Percentiles rank a stretch among this genome's conserved stretches.
phyloP scores from a whole-genome alignment of 2,888 invertebrate genomes.

The Cheilosia urbana region DNA sequence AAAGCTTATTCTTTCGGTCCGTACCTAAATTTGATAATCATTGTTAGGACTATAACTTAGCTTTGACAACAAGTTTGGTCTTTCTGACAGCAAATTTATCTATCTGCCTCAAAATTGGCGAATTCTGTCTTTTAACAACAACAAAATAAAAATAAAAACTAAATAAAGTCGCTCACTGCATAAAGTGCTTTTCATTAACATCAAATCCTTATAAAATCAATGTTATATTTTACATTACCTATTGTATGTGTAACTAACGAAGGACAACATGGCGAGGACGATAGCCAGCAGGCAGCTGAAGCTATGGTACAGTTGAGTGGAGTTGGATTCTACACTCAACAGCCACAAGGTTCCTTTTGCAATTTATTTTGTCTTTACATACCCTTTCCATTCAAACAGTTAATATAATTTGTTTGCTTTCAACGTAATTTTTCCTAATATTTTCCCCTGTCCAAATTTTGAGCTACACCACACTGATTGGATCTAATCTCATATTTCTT shows the following conservation, averaged over 20 bases:
- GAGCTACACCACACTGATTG: constrained; percentile 34
- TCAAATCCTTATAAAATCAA: constrained; percentile 42
- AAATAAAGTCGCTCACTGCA: constrained; percentile 54
- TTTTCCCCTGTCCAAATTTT: constrained; percentile 28
- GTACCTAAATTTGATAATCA: too few relatives aligned
- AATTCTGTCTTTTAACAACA: neutral
- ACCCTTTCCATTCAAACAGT: constrained; percentile 36
- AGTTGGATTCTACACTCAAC: constrained; percentile 87
- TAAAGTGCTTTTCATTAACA: constrained; percentile 32
- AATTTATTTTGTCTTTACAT: constrained; percentile 71
- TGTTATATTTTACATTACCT: constrained; percentile 72
- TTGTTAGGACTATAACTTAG: too few relatives aligned
- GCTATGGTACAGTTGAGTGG: constrained; percentile 90
- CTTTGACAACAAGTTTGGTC: too few relatives aligned
- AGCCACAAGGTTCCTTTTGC: constrained; percentile 82
- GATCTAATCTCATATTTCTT: constrained; percentile 43
- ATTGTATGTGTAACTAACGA: constrained; percentile 77
- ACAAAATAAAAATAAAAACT: neutral
- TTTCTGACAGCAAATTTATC: too few relatives aligned
- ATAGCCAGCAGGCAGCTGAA: constrained; percentile 90
- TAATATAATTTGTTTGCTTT: constrained; percentile 36
- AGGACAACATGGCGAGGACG: constrained; percentile 85
- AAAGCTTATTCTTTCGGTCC: too few relatives aligned
- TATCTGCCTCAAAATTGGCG: too few relatives aligned
- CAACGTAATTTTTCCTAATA: constrained; percentile 1